Base-by-base conservation (phyloP, 2,888 invertebrate species). In the Adelphocoris suturalis region DNA sequence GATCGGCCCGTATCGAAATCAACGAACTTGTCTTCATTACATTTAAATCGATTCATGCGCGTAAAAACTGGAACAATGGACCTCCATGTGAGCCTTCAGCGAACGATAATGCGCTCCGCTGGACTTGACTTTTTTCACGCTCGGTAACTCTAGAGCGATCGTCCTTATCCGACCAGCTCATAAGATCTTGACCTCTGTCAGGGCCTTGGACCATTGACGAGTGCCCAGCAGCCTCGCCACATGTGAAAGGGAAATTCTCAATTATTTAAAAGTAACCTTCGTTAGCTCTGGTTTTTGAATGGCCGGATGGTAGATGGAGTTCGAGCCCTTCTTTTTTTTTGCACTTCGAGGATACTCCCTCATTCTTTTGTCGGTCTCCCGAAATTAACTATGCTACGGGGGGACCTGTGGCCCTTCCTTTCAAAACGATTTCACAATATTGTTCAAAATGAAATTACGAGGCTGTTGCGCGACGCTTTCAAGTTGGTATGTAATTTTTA, bases 221-320 rank as follows among this genome's bases (percentile, higher is more conserved):
- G 2, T 46, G 37, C 0, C 19, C 78, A 5, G 3, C 37, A 47
- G 78, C 78, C 78, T 80, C 78, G 78, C 47, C 78, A 80, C 78
- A 80, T 80, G 78, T 80, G 78, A 80, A 80, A 80, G 78, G 78
- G 19, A 80, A 80, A 80, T 80, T 80, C 78, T 80, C 47, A n/a
- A 47, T 37, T 47, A 47, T 80, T 47, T 80, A 13, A 47, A 80
- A 80, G 47, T 47, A 47, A 80, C 78, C 78, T 80, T 80, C 78
- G 78, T 80, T 80, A 80, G 78, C 47, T 19, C 46, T 80, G 46
- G 46, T n/a, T 46, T 37, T 80, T 47, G 23, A 68, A 68, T 23
- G 68, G 68, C 23, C 68, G 68, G 68, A 68, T 23, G 68, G 19
- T 12, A 68, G 68, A 27, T 12, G 61, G 61, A 61, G 19, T 27